Evolutionary conservation across 2,113 vertebrate species (phyloP).

Genomic region (Tautogolabrus adspersus): DNA sequence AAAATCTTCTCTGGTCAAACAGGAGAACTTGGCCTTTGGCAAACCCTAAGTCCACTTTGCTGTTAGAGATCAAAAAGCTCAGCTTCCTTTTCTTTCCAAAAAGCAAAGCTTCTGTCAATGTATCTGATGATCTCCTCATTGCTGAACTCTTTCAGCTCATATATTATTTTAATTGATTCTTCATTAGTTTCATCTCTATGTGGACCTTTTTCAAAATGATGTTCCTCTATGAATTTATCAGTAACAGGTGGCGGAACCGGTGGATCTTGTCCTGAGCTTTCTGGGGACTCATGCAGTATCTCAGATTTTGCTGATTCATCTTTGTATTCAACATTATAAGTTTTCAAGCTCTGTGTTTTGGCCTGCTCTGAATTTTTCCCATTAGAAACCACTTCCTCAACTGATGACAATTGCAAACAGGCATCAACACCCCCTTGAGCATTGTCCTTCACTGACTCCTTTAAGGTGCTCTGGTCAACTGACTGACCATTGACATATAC

Average conservation of each 20-base stretch:
- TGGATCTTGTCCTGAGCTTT: constrained; percentile 28
- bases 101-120: constrained; percentile 97
- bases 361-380: constrained; percentile 36
- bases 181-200: constrained; percentile 54
- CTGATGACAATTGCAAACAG: constrained; percentile 19
- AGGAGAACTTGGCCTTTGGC: constrained; percentile 18
- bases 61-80: constrained; percentile 92
- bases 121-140: constrained; percentile 95
- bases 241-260: constrained; percentile 26
- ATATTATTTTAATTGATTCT: constrained; percentile 88
- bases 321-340: constrained; percentile 3
- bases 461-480: constrained; percentile 15
- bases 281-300: constrained; percentile 7
- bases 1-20: constrained; percentile 16
- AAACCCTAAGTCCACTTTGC: background rate
- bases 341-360: constrained; percentile 11
- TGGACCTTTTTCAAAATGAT: constrained; percentile 39
- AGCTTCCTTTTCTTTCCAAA: constrained; percentile 98
- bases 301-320: constrained; percentile 11
- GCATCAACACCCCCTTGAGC: constrained; percentile 18
- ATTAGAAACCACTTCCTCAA: constrained; percentile 33
- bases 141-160: constrained; percentile 94
- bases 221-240: constrained; percentile 52
- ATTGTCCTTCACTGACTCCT: constrained; percentile 9
- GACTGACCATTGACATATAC: constrained; percentile 14